Evolutionary conservation across 2,888 invertebrate genomes (phyloP), one percentile per base, ranked within the genome.

Genomic region (Trissoscelio sp.): DNA sequence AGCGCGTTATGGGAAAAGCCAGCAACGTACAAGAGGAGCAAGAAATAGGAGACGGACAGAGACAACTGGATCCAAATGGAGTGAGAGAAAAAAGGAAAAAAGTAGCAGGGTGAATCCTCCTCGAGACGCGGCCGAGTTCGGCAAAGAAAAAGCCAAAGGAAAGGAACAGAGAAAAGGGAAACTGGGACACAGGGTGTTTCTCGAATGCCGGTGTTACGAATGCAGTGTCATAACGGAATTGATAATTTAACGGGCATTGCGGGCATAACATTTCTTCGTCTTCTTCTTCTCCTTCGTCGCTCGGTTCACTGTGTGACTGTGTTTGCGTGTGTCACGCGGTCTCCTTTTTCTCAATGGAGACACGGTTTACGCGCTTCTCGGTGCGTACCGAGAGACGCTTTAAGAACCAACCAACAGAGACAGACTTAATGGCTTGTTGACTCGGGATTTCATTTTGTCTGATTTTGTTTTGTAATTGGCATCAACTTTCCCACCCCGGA

Each of bases 171-270:
- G 83, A 83, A 77, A 83, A 82, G 86, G 86, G 86, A 87, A 87
- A 86, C 62, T 86, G 85, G 86, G 85, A 86, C 85, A 67, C 79
- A 72, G 77, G 86, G 86, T 85, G 84, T 83, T 84, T 84, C 84
- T 84, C 87, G 31, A 53, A 62, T 72, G 57, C 44, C 83, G 85
- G 86, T 90, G 88, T 90, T 91, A 90, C 90, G 91, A 91, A 91
- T 88, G 87, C 88, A 85, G 84, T 85, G 86, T 88, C 89, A 88
- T 88, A 91, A 90, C 89, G 89, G 91, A 90, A 90, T 90, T 91
- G 91, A 91, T 91, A 91, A 90, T 89, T 89, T 89, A 89, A 90
- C 89, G 87, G 88, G 86, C 87, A 88, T 87, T 85, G 85, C 87
- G 87, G 88, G 87, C 87, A 85, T 86, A 85, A 87, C 86, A 86